Base-by-base conservation (phyloP, 2,113 vertebrate species). In the Sylvia atricapilla region DNA sequence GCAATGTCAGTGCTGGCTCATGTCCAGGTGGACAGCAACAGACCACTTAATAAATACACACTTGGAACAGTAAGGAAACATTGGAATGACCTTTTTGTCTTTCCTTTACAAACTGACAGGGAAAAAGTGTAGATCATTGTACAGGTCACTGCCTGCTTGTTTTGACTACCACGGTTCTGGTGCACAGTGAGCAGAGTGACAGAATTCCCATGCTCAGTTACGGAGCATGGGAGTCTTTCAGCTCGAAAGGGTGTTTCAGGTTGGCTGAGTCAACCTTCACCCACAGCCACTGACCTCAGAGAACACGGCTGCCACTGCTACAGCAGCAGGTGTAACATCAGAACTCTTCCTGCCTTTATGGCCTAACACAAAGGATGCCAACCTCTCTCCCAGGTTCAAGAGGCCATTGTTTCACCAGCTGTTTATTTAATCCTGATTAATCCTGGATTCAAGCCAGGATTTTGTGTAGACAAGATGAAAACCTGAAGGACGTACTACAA, bases 161-260 rank as follows among this genome's bases (percentile, higher is more conserved):
- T 90, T 90, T 69, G 43, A 46, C 31, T 49, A 33, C 18, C 25
- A 30, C 4, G 28, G 44, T 10, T 72, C 16, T 52, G 5, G 64
- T 27, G 41, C 37, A 35, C 4, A 44, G 63, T 27, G 44, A 56
- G 13, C 35, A 84, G 33, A 80, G 15, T 17, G 31, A 56, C 49
- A 43, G 21, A 56, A 47, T 41, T 53, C 47, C 44, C 11, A 7
- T 10, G 30, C 33, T 41, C 22, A 24, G 43, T 39, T 68, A 44
- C 0, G 0, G 82, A n/a, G 30, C n/a, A 27, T 21, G 7, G n/a
- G n/a, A n/a, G n/a, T 64, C n/a, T 64, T 63, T 69, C 33, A 72
- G 31, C 10, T 79, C 47, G 30, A 56, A 68, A 66, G 28, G 18
- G n/a, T 46, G 28, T 37, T 10, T 64, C 1, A 1, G 7, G 33